Evolutionary conservation across 2,113 vertebrate species (phyloP).

Genomic region (Perca flavescens): DNA sequence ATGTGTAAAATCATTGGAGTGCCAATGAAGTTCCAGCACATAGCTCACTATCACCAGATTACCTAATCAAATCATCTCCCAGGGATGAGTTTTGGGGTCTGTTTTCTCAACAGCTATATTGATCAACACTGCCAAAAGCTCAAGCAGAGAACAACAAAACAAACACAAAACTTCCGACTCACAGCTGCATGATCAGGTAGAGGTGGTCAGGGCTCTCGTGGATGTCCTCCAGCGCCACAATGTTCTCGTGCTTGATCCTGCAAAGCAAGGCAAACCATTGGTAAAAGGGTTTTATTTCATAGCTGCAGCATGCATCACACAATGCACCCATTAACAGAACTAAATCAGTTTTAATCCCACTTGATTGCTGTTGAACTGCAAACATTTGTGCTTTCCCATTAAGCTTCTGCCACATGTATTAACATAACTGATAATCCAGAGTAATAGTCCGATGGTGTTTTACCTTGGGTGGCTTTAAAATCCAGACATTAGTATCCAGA

Average conservation of each 20-base stretch:
- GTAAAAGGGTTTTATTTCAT: background rate
- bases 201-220: conserved; percentile 96
- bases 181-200: conserved; percentile 99
- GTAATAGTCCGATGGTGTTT: background rate
- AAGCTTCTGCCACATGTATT: background rate
- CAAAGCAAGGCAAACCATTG: conserved; percentile 37
- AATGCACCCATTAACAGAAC: background rate
- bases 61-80: background rate
- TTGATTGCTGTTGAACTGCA: background rate
- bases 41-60: background rate
- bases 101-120: background rate
- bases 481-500: background rate
- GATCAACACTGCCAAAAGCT: background rate
- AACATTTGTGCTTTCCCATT: background rate
- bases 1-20: too few relatives aligned
- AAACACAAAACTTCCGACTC: conserved; percentile 75
- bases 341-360: conserved; percentile 14
- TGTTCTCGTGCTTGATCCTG: conserved; percentile 99
- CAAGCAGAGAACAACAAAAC: background rate
- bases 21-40: background rate
- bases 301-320: background rate
- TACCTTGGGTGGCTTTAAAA: background rate
- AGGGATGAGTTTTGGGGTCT: background rate
- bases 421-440: conserved; percentile 1
- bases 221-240: conserved; percentile 98